phyloP scores from a whole-genome alignment of 2,113 vertebrate species.

The Chinchilla lanigera region DNA sequence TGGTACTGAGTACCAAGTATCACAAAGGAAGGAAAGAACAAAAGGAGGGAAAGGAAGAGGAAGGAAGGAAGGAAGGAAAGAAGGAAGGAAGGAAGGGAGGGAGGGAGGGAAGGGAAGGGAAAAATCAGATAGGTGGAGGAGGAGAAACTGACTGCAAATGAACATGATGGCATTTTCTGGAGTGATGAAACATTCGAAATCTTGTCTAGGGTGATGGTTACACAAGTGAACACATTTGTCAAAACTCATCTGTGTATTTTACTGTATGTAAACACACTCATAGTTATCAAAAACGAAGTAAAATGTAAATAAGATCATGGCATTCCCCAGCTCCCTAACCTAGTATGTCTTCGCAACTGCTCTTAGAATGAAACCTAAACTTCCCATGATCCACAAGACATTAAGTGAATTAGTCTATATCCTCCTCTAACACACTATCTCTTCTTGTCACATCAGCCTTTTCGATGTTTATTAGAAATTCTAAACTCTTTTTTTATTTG shows the following conservation, averaged over 20 bases:
- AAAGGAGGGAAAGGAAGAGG: no score
- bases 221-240: background rate
- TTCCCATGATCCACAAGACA: constrained; percentile 1
- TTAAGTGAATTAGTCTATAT: background rate
- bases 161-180: background rate
- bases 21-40: background rate
- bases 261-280: background rate
- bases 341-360: background rate
- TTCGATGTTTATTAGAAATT: background rate
- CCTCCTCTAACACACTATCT: background rate
- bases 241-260: constrained; percentile 1
- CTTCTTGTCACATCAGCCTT: background rate
- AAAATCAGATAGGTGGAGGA: background rate
- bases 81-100: background rate
- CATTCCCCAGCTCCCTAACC: constrained; percentile 8
- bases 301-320: background rate
- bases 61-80: no score
- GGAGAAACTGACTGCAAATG: background rate
- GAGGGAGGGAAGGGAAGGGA: background rate
- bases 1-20: background rate
- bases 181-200: background rate
- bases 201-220: background rate
- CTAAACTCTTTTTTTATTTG: constrained; percentile 3
- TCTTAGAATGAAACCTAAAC: constrained; percentile 13
- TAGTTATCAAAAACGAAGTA: constrained; percentile 11